phyloP scores from a whole-genome alignment of 2,888 invertebrate genomes.

The Sarcophaga variegata region DNA sequence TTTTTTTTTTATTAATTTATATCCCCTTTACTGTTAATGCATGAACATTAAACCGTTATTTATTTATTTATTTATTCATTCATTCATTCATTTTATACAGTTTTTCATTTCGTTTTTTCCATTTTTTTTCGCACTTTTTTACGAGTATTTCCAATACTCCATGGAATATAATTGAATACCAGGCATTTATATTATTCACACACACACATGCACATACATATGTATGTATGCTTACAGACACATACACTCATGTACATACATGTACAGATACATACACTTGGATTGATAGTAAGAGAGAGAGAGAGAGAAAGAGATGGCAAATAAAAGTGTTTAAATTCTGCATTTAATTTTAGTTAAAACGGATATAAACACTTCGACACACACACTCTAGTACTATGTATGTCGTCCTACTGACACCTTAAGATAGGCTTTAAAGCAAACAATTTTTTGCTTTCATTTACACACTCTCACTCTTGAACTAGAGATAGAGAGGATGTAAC shows the following conservation, averaged over 20 bases:
- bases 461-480: not conserved
- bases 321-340: conserved; percentile 23
- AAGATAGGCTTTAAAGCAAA: not conserved
- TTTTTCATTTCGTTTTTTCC: not conserved
- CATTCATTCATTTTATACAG: too few relatives aligned
- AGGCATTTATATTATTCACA: not conserved
- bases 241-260: not conserved
- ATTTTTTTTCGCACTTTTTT: not conserved
- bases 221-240: not conserved
- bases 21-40: conserved; percentile 6
- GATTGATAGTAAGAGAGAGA: not conserved
- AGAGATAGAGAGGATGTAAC: too few relatives aligned
- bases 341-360: conserved; percentile 16
- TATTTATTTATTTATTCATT: conserved; percentile 10
- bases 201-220: not conserved
- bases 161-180: conserved; percentile 22
- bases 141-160: not conserved
- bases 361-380: not conserved
- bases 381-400: not conserved
- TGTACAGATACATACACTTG: not conserved
- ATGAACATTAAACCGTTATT: not conserved
- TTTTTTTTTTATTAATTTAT: conserved; percentile 16
- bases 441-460: not conserved
- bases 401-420: not conserved
- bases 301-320: not conserved